phyloP scores from a whole-genome alignment of 2,797 vertebrate species.

The Acropternis orthonyx region DNA sequence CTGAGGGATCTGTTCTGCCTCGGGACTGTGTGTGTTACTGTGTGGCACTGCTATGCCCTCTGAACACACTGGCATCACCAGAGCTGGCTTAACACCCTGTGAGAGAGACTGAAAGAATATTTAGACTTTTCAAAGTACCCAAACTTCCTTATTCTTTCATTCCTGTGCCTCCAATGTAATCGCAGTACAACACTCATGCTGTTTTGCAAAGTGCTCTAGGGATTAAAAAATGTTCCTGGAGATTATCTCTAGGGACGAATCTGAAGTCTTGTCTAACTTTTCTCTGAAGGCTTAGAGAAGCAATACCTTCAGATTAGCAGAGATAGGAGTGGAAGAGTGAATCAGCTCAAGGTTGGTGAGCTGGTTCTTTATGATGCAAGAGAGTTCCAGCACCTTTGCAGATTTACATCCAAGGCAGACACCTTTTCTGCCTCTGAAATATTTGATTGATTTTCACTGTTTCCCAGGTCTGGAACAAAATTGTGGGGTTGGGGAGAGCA shows the following conservation, averaged over 20 bases:
- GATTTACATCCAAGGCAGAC: neutral
- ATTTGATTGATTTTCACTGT: neutral
- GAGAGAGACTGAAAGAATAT: neutral
- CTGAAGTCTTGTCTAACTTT: neutral
- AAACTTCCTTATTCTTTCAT: neutral
- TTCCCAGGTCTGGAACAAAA: neutral
- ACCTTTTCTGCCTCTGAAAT: neutral
- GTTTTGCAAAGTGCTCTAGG: constrained; percentile 24
- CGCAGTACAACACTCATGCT: neutral
- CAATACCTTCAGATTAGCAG: neutral
- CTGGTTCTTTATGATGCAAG: constrained; percentile 28
- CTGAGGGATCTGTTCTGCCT: neutral
- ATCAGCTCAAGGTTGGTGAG: constrained; percentile 6
- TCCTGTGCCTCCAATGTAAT: neutral
- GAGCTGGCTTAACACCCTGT: neutral
- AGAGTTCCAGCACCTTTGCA: neutral
- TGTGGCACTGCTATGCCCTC: neutral
- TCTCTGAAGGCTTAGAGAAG: constrained; percentile 10
- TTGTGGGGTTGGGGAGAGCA: neutral
- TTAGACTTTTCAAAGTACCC: neutral
- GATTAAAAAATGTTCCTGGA: neutral
- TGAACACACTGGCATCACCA: neutral
- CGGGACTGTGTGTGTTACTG: rapidly evolving
- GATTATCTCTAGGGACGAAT: neutral
- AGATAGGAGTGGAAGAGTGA: constrained; percentile 14